A percentile compares a stretch with the other conserved stretches of the same genome.
phyloP scores from a whole-genome alignment of 2,888 invertebrate genomes.

The Eulithis prunata region DNA sequence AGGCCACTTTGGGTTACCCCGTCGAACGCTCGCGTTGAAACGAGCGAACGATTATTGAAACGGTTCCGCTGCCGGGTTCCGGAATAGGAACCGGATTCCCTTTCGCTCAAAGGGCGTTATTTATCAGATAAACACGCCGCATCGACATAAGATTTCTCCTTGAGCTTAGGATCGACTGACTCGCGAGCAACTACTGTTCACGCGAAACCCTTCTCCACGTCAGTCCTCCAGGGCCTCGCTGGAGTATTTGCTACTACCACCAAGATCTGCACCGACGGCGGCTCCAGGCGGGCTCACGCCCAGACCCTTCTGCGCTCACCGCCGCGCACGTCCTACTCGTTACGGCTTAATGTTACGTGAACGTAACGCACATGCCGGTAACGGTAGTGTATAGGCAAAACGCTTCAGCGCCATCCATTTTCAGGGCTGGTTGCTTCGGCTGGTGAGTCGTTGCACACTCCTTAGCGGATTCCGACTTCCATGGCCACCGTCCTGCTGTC shows the following conservation, averaged over 20 bases:
- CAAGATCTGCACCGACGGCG: slow-evolving; percentile 85
- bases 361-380: no score
- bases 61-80: no score
- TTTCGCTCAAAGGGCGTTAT: no score
- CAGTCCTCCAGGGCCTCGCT: slow-evolving; percentile 85
- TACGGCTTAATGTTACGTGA: no score
- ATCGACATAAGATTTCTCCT: slow-evolving; percentile 58
- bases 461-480: slow-evolving; percentile 19
- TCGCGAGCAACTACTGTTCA: slow-evolving; percentile 83
- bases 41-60: no score
- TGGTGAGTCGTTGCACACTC: slow-evolving; percentile 81
- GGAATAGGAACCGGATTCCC: no score
- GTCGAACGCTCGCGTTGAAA: no score
- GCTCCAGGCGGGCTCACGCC: slow-evolving; percentile 78
- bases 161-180: slow-evolving; percentile 85
- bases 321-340: slow-evolving; percentile 41
- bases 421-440: slow-evolving; percentile 87
- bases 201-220: slow-evolving; percentile 82
- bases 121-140: no score
- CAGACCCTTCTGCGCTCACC: slow-evolving; percentile 85
- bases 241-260: slow-evolving; percentile 89
- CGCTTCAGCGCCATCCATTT: slow-evolving; percentile 86
- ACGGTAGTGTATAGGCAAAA: no score
- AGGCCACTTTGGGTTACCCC: slow-evolving; percentile 62
- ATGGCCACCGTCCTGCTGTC: slow-evolving; percentile 77